Evolutionary conservation across 1,140 invertebrate species (phyloP).

Genomic region (Diprion similis): DNA sequence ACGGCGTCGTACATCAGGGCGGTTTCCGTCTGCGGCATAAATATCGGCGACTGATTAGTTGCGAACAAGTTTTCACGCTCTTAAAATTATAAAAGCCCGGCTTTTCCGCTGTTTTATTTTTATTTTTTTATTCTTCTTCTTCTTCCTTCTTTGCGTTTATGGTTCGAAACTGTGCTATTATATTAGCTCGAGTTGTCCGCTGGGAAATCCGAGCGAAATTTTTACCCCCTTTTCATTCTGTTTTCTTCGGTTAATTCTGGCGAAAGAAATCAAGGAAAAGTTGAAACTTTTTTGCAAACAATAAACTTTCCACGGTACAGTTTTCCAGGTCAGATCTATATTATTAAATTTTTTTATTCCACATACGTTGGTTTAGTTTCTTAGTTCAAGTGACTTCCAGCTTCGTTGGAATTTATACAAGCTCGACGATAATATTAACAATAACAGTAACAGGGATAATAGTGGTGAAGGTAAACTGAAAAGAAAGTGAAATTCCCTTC

Average conservation of each 20-base stretch:
- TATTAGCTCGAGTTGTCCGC: no score
- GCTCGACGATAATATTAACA: background rate
- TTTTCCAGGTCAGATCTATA: background rate
- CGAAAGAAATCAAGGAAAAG: no score
- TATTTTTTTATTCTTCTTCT: no score
- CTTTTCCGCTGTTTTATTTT: no score
- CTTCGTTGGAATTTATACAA: no score
- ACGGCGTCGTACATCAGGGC: conserved; percentile 97
- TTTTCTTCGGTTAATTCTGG: no score
- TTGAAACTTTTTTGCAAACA: background rate
- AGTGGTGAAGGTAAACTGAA: background rate
- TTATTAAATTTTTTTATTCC: background rate
- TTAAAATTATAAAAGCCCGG: no score
- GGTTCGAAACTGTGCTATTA: no score
- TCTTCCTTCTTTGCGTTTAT: no score
- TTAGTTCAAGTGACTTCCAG: background rate
- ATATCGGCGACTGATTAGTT: conserved; percentile 10
- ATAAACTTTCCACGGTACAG: background rate
- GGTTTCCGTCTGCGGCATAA: conserved; percentile 83
- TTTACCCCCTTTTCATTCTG: no score
- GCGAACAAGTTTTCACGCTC: no score
- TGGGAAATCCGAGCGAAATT: no score
- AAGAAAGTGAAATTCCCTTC: background rate
- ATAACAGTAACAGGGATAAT: background rate
- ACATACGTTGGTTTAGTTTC: background rate